A percentile compares a stretch with the other conserved stretches of the same genome.
These are phyloP conservation scores for Diaprepes abbreviatus DNA, from an alignment of 2,888 invertebrate genomes.

Conservation along the genomic window DNA sequence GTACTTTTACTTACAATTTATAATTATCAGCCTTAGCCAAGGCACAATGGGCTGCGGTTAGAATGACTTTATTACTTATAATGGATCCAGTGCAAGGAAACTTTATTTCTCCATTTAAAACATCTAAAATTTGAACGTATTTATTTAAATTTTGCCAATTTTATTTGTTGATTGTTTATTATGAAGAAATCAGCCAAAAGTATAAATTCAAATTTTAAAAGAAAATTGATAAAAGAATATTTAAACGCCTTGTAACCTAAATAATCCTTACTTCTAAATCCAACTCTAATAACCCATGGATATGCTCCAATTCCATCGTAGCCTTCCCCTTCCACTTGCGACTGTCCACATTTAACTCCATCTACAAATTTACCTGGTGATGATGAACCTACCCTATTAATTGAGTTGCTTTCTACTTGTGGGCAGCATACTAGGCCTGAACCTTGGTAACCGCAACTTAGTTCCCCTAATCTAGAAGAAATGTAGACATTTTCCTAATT, in stretches of 20 bases:
- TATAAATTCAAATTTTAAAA: too few relatives aligned
- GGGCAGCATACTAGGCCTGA: conserved; percentile 76
- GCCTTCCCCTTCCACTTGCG: conserved; percentile 76
- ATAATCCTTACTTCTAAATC: conserved; percentile 83
- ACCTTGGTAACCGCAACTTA: conserved; percentile 73
- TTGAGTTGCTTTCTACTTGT: conserved; percentile 63
- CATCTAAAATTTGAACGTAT: conserved; percentile 77
- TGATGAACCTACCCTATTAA: conserved; percentile 23
- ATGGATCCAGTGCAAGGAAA: conserved; percentile 86
- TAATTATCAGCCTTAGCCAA: conserved; percentile 82
- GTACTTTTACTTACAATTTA: conserved; percentile 76
- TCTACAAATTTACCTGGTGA: conserved; percentile 57
- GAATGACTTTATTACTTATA: conserved; percentile 72
- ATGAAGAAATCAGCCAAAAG: too few relatives aligned
- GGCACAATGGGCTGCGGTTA: conserved; percentile 86
- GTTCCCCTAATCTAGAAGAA: conserved; percentile 70
- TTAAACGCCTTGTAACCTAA: conserved; percentile 3
- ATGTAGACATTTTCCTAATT: too few relatives aligned
- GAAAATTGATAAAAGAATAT: not conserved
- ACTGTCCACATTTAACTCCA: conserved; percentile 74
- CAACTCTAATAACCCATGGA: conserved; percentile 83
- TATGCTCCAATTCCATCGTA: conserved; percentile 80
- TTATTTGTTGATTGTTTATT: too few relatives aligned
- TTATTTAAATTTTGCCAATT: too few relatives aligned
- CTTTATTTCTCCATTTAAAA: conserved; percentile 76